Conservation (phyloP, 2,888 invertebrate species). For the Rosalia funebris region DNA sequence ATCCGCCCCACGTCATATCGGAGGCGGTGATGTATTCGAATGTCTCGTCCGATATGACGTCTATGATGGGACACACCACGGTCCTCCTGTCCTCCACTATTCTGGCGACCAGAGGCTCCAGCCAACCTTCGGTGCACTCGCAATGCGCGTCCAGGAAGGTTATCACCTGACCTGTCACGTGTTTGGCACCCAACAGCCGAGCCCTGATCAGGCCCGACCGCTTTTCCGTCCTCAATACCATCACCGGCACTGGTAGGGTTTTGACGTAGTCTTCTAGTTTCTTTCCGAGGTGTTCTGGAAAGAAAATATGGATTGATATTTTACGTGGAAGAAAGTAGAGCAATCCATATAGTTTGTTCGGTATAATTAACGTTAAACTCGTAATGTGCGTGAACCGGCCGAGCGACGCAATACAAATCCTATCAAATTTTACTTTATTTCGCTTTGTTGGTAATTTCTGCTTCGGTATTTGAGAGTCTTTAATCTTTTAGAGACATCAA, state of each 20-base stretch:
- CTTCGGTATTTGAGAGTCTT: too few species aligned
- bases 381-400: too few species aligned
- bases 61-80: constrained; percentile 98
- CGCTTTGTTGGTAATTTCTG: too few species aligned
- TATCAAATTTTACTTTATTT: too few species aligned
- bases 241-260: constrained; percentile 85
- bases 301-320: too few species aligned
- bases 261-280: constrained; percentile 90
- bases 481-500: too few species aligned
- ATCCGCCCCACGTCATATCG: constrained; percentile 99
- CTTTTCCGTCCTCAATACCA: constrained; percentile 88
- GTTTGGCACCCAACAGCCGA: constrained; percentile 91
- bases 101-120: constrained; percentile 91
- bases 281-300: constrained; percentile 85
- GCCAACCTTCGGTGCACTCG: constrained; percentile 98
- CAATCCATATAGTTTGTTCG: too few species aligned
- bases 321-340: too few species aligned
- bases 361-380: too few species aligned
- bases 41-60: constrained; percentile 98
- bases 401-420: too few species aligned
- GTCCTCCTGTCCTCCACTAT: constrained; percentile 92
- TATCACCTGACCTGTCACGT: constrained; percentile 90
- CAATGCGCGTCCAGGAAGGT: constrained; percentile 99
- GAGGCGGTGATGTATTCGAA: constrained; percentile 99
- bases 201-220: constrained; percentile 97